Evolutionary conservation across 2,797 vertebrate genomes (phyloP).

Genomic region (Alcedo quadribrachys): DNA sequence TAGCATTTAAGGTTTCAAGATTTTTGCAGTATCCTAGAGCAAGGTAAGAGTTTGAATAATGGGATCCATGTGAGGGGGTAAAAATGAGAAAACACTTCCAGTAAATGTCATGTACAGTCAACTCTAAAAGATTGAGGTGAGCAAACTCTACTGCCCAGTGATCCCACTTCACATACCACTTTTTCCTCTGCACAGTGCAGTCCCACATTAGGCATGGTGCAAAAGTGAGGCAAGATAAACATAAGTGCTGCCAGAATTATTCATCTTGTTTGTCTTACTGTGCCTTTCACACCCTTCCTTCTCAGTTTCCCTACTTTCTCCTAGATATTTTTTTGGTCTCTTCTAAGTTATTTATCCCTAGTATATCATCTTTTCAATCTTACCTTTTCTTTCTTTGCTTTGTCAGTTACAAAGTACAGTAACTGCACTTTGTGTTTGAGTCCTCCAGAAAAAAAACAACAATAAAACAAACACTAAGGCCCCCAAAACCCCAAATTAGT

Average conservation of each 20-base stretch:
- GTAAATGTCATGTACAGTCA: not conserved
- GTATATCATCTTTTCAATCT: not conserved
- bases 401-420: not conserved
- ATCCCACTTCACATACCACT: not conserved
- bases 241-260: not conserved
- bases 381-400: not conserved
- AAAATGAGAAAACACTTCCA: not conserved
- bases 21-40: not conserved
- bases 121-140: not conserved
- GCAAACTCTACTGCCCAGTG: not conserved
- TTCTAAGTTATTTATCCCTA: not conserved
- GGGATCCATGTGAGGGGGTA: not conserved
- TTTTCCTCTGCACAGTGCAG: not conserved
- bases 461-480: too few relatives aligned
- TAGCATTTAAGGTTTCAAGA: not conserved
- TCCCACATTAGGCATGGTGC: not conserved
- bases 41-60: not conserved
- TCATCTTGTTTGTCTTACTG: not conserved
- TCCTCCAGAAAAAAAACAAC: not conserved
- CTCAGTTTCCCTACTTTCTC: not conserved
- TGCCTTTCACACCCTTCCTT: not conserved
- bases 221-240: constrained; percentile 4
- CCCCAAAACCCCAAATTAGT: not conserved
- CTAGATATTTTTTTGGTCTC: not conserved
- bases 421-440: not conserved